Evolutionary conservation across 2,797 vertebrate species (phyloP).

Genomic region (Alauda arvensis): DNA sequence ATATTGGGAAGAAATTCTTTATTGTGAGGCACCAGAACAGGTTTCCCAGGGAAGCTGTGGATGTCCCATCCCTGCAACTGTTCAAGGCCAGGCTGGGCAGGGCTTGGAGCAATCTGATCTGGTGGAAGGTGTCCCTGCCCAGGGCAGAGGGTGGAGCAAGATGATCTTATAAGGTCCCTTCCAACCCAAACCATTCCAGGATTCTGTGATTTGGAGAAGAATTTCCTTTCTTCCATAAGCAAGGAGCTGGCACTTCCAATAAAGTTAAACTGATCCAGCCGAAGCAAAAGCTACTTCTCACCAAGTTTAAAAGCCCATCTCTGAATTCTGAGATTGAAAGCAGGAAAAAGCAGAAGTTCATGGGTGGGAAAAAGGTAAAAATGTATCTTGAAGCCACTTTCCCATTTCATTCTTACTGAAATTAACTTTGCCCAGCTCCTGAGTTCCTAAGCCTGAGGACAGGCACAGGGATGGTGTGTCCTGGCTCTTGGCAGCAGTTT

Average conservation of each 20-base stretch:
- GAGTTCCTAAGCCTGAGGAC: neutral
- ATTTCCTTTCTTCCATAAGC: neutral
- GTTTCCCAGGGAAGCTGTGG: neutral
- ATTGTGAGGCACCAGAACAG: neutral
- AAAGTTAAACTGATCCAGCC: neutral
- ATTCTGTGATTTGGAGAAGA: neutral
- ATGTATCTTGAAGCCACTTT: neutral
- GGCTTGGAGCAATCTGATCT: neutral
- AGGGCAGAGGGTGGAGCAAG: rapidly evolving
- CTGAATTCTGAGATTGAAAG: neutral
- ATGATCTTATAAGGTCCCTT: neutral
- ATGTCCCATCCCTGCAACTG: neutral
- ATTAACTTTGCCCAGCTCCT: neutral
- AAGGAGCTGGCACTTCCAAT: neutral
- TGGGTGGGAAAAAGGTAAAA: neutral
- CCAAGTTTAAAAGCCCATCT: neutral
- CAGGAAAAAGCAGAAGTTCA: neutral
- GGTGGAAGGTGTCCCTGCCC: neutral
- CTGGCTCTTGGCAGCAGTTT: neutral
- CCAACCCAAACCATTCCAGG: neutral
- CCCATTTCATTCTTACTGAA: neutral
- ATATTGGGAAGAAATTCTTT: neutral
- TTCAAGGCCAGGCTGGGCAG: neutral
- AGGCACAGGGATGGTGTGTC: neutral
- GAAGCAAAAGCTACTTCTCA: neutral